Conservation (phyloP, 2,113 vertebrate species). For the Pogonocichla stellata region DNA sequence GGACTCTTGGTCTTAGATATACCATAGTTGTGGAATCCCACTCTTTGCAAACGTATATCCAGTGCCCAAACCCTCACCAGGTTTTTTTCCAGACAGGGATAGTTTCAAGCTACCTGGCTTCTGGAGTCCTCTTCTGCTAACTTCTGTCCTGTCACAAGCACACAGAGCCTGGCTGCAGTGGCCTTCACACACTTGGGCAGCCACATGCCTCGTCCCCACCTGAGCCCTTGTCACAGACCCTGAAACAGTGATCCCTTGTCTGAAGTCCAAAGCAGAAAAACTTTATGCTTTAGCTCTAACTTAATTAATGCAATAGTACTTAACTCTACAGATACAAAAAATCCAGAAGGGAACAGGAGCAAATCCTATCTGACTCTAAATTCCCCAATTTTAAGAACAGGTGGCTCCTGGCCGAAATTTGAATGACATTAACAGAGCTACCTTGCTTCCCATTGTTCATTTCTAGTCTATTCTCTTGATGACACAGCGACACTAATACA, state of each 20-base stretch:
- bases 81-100: background rate
- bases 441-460: background rate
- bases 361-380: background rate
- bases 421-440: background rate
- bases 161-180: background rate
- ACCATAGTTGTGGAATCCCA: background rate
- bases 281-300: background rate
- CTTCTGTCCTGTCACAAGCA: background rate
- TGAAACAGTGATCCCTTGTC: too few species aligned
- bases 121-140: background rate
- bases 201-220: fast-evolving
- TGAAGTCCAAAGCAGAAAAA: background rate
- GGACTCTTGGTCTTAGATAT: background rate
- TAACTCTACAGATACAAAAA: background rate
- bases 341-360: background rate
- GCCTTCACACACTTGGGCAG: background rate
- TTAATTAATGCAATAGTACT: background rate
- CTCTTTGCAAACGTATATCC: background rate
- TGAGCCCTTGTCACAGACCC: background rate
- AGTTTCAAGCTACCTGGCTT: background rate
- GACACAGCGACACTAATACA: background rate
- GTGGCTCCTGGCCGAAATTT: background rate
- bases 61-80: background rate
- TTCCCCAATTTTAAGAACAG: background rate
- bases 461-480: background rate